Evolutionary conservation across 92 coral and sea anemone species (phyloP).

Genomic region (Zoanthus gigantus): DNA sequence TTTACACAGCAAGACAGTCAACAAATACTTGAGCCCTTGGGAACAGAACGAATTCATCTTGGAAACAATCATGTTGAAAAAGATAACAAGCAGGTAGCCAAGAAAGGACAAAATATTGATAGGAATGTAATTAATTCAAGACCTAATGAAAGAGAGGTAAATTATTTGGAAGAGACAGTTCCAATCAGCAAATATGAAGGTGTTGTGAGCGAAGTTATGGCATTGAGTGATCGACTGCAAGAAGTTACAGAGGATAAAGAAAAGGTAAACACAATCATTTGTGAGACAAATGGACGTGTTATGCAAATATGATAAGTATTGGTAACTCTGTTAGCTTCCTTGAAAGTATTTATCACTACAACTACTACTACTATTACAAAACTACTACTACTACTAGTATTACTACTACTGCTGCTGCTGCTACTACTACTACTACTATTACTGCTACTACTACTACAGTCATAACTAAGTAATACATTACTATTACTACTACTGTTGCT

Average conservation of each 20-base stretch:
- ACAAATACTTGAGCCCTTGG: conserved; percentile 6
- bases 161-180: conserved; percentile 48
- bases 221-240: conserved; percentile 60
- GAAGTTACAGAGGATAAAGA: conserved; percentile 65
- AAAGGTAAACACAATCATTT: conserved; percentile 55
- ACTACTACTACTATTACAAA: not conserved
- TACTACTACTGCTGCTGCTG: not conserved
- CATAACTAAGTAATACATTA: not conserved
- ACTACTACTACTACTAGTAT: not conserved
- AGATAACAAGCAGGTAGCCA: conserved; percentile 1
- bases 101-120: conserved; percentile 16
- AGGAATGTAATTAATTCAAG: conserved; percentile 2
- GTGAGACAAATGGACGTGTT: not conserved
- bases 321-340: no score
- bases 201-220: conserved; percentile 60
- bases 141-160: conserved; percentile 14
- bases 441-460: not conserved
- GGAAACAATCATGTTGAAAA: not conserved
- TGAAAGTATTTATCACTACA: not conserved
- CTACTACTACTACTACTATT: not conserved
- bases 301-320: not conserved
- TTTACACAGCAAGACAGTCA: conserved; percentile 2
- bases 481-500: not conserved
- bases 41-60: not conserved
- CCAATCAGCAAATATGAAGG: conserved; percentile 58